These are phyloP conservation scores for Ophion slaviceki DNA, from an alignment of 2,888 invertebrate genomes.

Conservation along the genomic window DNA sequence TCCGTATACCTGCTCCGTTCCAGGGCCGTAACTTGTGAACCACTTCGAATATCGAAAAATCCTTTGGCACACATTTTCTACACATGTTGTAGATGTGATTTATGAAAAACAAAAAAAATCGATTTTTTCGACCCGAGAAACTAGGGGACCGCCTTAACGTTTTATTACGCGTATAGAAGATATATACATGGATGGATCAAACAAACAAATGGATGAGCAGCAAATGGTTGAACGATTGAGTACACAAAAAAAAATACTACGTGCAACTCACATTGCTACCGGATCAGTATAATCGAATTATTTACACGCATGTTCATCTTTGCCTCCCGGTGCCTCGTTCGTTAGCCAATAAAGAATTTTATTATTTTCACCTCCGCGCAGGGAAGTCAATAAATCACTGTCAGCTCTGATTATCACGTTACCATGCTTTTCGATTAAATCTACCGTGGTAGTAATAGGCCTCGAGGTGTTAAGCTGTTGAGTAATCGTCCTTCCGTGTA, in stretches of 20 bases:
- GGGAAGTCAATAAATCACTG: constrained; percentile 52
- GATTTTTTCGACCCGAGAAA: too few relatives aligned
- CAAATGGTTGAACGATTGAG: background rate
- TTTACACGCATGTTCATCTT: constrained; percentile 24
- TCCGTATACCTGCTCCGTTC: too few relatives aligned
- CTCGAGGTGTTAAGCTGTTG: constrained; percentile 58
- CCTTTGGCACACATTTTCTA: too few relatives aligned
- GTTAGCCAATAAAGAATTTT: constrained; percentile 31
- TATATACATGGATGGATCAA: too few relatives aligned
- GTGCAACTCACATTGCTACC: background rate
- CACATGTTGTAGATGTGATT: too few relatives aligned
- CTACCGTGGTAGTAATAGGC: constrained; percentile 15
- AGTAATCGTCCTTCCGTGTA: constrained; percentile 42
- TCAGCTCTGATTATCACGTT: constrained; percentile 57
- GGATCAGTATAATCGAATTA: constrained; percentile 4
- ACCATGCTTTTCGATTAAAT: constrained; percentile 33
- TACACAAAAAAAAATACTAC: background rate
- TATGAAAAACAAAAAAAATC: too few relatives aligned
- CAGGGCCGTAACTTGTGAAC: too few relatives aligned
- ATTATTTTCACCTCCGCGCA: background rate
- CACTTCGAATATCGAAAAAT: too few relatives aligned
- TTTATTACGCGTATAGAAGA: too few relatives aligned
- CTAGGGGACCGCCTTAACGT: too few relatives aligned
- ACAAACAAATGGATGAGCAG: background rate
- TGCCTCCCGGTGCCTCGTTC: background rate